Percentiles rank a stretch among this genome's conserved stretches.
These are phyloP conservation scores for Leptopterna dolabrata DNA, from an alignment of 2,888 invertebrate species.

Conservation along the genomic window DNA sequence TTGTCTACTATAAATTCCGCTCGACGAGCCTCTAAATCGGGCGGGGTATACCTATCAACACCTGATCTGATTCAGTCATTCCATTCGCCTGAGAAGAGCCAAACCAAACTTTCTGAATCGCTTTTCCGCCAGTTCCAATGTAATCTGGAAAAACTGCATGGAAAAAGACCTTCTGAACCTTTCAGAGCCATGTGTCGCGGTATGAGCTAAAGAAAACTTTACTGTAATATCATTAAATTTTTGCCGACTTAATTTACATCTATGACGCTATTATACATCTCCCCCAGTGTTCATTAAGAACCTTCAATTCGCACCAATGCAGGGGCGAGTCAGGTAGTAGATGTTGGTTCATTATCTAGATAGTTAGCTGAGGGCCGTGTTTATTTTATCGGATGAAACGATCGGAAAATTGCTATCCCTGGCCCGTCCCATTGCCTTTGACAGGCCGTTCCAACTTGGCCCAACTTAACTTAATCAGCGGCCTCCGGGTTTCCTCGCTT, in stretches of 20 bases:
- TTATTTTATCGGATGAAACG: not conserved
- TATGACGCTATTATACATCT: too few relatives aligned
- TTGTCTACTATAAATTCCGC: constrained; percentile 3
- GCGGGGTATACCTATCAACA: constrained; percentile 11
- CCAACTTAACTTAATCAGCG: not conserved
- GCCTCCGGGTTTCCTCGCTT: not conserved
- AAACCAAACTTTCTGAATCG: not conserved
- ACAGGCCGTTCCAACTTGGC: not conserved
- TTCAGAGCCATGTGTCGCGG: too few relatives aligned
- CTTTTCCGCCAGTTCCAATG: not conserved
- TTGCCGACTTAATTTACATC: too few relatives aligned
- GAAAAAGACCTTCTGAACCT: too few relatives aligned
- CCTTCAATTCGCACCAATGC: too few relatives aligned
- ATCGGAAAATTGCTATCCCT: not conserved
- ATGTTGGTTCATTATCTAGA: too few relatives aligned
- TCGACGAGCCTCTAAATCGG: not conserved
- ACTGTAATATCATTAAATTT: too few relatives aligned
- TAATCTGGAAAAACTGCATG: too few relatives aligned
- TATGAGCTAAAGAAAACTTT: too few relatives aligned
- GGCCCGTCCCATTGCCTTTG: not conserved
- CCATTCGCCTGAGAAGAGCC: not conserved
- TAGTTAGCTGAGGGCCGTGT: not conserved
- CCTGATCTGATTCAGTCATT: constrained; percentile 9
- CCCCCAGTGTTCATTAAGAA: too few relatives aligned
- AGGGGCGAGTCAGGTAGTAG: too few relatives aligned